phyloP scores from a whole-genome alignment of 2,113 vertebrate species.

The Hypanus sabinus region DNA sequence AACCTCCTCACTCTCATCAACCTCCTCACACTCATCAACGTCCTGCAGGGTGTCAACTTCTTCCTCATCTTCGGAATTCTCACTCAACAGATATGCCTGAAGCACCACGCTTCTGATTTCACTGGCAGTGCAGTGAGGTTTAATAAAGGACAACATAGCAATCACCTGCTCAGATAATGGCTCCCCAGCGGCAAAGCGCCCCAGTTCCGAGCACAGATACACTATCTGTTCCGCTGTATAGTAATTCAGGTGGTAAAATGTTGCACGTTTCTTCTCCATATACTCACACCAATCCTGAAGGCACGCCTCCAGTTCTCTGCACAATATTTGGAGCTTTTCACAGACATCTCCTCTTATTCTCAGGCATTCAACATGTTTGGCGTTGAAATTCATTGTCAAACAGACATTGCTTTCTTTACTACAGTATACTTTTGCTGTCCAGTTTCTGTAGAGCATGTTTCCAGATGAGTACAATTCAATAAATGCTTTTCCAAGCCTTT shows the following conservation, averaged over 20 bases:
- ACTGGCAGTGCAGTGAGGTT: conserved; percentile 46
- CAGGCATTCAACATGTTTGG: conserved; percentile 43
- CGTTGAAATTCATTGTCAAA: conserved; percentile 48
- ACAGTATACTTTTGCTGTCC: conserved; percentile 53
- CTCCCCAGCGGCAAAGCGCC: conserved; percentile 42
- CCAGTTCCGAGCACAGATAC: conserved; percentile 56
- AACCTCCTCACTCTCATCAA: neutral
- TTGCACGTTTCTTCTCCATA: conserved; percentile 50
- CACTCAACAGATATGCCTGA: neutral
- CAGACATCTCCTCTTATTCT: conserved; percentile 45
- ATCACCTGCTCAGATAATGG: conserved; percentile 49
- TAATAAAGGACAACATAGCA: conserved; percentile 55
- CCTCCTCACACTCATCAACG: neutral
- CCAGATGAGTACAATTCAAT: conserved; percentile 57
- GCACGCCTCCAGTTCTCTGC: conserved; percentile 55
- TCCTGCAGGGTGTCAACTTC: neutral
- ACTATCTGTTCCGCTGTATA: conserved; percentile 62
- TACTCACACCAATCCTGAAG: conserved; percentile 55
- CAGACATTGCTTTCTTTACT: conserved; percentile 43
- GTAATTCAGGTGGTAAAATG: conserved; percentile 54
- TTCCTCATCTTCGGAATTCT: neutral
- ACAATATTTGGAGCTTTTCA: conserved; percentile 49
- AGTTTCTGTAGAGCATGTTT: conserved; percentile 60
- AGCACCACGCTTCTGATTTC: conserved; percentile 45
- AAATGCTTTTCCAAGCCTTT: conserved; percentile 51